A percentile compares a stretch with the other conserved stretches of the same genome.
phyloP scores from a whole-genome alignment of 2,888 invertebrate genomes.

The Halictus ligatus region DNA sequence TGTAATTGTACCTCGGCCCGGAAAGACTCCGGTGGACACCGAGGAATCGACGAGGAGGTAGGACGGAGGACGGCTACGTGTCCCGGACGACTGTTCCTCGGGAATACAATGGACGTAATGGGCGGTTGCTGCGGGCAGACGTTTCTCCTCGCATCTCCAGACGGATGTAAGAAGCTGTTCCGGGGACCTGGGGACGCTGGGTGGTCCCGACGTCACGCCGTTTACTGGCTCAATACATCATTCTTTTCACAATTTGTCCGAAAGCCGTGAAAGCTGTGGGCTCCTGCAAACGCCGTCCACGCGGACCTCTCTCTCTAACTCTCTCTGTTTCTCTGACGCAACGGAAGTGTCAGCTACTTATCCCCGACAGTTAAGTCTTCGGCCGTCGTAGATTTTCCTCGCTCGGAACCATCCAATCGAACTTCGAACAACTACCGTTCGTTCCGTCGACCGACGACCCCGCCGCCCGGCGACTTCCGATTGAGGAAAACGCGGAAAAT shows the following conservation, averaged over 20 bases:
- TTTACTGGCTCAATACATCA: constrained; percentile 79
- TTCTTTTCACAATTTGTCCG: constrained; percentile 80
- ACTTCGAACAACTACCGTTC: constrained; percentile 18
- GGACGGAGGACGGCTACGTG: constrained; percentile 33
- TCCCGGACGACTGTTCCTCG: constrained; percentile 64
- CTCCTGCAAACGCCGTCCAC: constrained; percentile 51
- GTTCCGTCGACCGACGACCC: background rate
- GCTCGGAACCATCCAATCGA: constrained; percentile 60
- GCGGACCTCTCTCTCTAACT: background rate
- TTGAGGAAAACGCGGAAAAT: constrained; percentile 20
- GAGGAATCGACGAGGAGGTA: constrained; percentile 25
- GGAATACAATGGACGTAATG: constrained; percentile 77
- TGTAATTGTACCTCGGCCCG: constrained; percentile 66
- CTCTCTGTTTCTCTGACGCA: constrained; percentile 35
- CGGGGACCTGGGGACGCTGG: constrained; percentile 63
- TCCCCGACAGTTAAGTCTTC: constrained; percentile 70
- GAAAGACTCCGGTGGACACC: constrained; percentile 38
- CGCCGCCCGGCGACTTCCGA: background rate
- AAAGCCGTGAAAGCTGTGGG: constrained; percentile 78
- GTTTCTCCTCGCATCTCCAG: constrained; percentile 74
- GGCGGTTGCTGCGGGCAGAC: constrained; percentile 80
- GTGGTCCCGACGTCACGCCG: constrained; percentile 75
- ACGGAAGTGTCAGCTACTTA: constrained; percentile 78
- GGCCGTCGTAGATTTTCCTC: constrained; percentile 71
- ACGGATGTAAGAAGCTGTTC: constrained; percentile 73